Evolutionary conservation across 2,888 invertebrate species (phyloP).

Genomic region (Adelognathus sp.): DNA sequence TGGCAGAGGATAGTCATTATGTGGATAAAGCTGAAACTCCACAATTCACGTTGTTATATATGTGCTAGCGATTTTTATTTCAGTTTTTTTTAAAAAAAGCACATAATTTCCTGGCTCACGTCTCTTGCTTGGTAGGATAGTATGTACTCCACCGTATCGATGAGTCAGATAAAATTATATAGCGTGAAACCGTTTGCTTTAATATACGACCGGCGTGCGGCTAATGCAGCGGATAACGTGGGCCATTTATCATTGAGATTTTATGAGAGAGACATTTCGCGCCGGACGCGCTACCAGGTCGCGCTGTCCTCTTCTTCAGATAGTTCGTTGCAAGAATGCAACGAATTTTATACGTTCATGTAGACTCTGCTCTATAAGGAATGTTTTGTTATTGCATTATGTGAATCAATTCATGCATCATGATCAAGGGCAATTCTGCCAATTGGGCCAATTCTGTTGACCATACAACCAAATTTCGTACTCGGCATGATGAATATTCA

Average conservation of each 20-base stretch:
- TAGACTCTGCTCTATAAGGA: too few relatives aligned
- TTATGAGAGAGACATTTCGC: slow-evolving; percentile 2
- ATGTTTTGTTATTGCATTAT: too few relatives aligned
- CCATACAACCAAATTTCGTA: too few relatives aligned
- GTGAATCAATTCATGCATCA: too few relatives aligned
- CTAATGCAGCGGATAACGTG: slow-evolving; percentile 47
- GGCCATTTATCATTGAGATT: slow-evolving; percentile 41
- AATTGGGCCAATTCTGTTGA: too few relatives aligned
- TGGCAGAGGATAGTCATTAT: neutral
- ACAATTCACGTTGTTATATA: neutral
- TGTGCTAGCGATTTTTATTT: neutral
- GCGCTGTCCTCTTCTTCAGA: too few relatives aligned
- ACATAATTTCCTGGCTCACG: neutral
- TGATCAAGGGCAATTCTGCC: too few relatives aligned
- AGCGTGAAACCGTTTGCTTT: slow-evolving; percentile 25
- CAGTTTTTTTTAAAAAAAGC: neutral
- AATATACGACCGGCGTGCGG: slow-evolving; percentile 37
- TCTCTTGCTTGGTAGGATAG: neutral
- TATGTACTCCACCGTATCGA: slow-evolving; percentile 35
- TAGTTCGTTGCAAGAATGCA: too few relatives aligned
- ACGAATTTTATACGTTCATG: too few relatives aligned
- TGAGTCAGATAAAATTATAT: slow-evolving; percentile 48
- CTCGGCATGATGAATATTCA: too few relatives aligned
- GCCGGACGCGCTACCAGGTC: too few relatives aligned
- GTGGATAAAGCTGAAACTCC: neutral